Base-by-base conservation (phyloP, 2,113 vertebrate species). In the Epinephelus lanceolatus region DNA sequence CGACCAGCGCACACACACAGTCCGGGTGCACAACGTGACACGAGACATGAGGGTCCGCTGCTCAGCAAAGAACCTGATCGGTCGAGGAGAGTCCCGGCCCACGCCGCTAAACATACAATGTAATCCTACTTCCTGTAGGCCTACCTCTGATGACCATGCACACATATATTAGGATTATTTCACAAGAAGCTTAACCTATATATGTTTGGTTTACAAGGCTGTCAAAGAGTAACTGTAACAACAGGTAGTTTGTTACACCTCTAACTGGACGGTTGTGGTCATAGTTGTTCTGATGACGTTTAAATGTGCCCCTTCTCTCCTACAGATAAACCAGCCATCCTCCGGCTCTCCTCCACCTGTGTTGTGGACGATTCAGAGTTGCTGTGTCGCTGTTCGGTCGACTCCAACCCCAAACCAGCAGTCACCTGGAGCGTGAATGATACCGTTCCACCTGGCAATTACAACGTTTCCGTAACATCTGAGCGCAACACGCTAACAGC, bases 401-500 rank as follows among this genome's bases (percentile, higher is more conserved):
- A 95, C 69, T 94, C 95, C 7, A 96, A 96, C 89, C 96, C 96
- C 3, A 88, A 76, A 17, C 49, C 96, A 2, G 85, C 86, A 0
- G 81, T 96, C 56, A 95, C 94, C 75, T 96, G 96, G 96, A 95
- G 90, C 1, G 66, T 96, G 21, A 94, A 95, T 1, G 94, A 93
- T 49, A 93, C 88, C 1, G 69, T 71, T 3, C 93, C 92, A 2
- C 76, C 91, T 6, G 61, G 40, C 2, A 70, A 82, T 45, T 95
- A 89, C 82, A 96, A 96, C 52, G 8, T 71, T 11, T 94, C 95
- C 0, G 74, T 84, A 23, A 86, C 74, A 45, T 82, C 71, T 12
- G 71, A 84, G 23, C 40, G 40, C 6, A 52, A 49, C 45, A 8
- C 13, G 10, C 49, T 94, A 7, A 92, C 63, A 0, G 93, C 90